Evolutionary conservation across 2,113 vertebrate species (phyloP), one percentile per base, ranked within the genome.

Genomic region (Pterocles orientalis): DNA sequence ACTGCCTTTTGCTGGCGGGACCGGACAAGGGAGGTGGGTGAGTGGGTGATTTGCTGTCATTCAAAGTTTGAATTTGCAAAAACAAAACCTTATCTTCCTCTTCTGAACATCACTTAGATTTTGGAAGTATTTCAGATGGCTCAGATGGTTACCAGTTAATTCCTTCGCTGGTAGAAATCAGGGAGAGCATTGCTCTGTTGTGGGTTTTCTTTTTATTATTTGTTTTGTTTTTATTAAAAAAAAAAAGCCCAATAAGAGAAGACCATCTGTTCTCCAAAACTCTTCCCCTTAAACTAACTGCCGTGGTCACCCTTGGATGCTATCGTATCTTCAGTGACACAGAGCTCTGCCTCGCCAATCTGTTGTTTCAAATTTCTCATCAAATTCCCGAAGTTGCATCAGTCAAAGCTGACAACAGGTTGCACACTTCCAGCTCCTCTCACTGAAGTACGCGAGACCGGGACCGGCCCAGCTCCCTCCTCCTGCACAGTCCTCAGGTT

Each of bases 391-490:
- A 58, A 50, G 66, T 36, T 0, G 1, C 65, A 45, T 72, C 79
- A 82, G 58, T 50, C 64, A 66, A n/a, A 78, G 64, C 68, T 39
- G 75, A 41, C 65, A 71, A 33, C 61, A 71, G 15, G 57, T 78
- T 91, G 60, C 87, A 50, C 51, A 29, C 94, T 82, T 91, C 81
- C 84, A 91, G 95, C 76, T 77, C 41, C 79, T 93, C 79, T 94
- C 88, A n/a, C 39, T 2, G 4, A 68, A 15, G 53, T 11, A 4
- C 6, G 3, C 3, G 33, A 69, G 39, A 56, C 20, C 23, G 3
- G 34, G 48, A 18, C 73, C 25, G n/a, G 29, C 6, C 43, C 50
- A 43, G 48, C 23, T 33, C 23, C 17, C 78, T 69, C n/a, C 57
- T 54, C 45, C 73, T 72, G 65, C 66, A 19, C 10, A 54, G 18